Evolutionary conservation across 2,113 vertebrate species (phyloP).

Genomic region (Chionodraco myersi): DNA sequence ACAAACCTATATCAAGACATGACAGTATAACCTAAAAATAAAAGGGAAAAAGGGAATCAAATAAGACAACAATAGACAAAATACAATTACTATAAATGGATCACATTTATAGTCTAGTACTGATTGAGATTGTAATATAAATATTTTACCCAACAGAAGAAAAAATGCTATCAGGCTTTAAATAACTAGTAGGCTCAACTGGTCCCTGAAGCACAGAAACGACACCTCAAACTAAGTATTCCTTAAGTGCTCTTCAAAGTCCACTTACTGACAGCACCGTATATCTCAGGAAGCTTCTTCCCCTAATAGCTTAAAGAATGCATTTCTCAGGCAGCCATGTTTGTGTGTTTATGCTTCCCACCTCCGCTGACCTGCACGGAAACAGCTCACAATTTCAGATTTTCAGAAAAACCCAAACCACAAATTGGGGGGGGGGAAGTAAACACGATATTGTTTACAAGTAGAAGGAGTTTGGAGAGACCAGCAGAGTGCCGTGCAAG

Average conservation of each 20-base stretch:
- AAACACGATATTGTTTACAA: constrained; percentile 53
- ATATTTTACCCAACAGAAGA: too few species aligned
- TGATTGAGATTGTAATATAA: too few species aligned
- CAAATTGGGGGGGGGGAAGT: constrained; percentile 25
- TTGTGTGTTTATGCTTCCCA: constrained; percentile 54
- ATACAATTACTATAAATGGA: too few species aligned
- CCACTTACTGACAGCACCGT: constrained; percentile 40
- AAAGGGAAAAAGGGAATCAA: too few species aligned
- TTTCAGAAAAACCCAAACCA: constrained; percentile 51
- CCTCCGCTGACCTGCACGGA: constrained; percentile 72
- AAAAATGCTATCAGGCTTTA: too few species aligned
- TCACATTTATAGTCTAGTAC: too few species aligned
- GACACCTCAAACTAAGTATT: constrained; percentile 1
- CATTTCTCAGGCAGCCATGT: constrained; percentile 57
- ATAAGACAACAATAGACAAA: too few species aligned
- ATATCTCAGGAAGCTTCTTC: constrained; percentile 46
- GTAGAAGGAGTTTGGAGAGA: constrained; percentile 32
- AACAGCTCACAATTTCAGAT: constrained; percentile 54
- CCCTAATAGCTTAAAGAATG: constrained; percentile 58
- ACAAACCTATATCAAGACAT: too few species aligned
- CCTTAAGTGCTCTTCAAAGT: constrained; percentile 58
- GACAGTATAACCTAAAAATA: too few species aligned
- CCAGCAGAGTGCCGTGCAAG: constrained; percentile 57
- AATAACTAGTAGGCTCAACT: background rate
- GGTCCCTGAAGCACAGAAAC: constrained; percentile 37